phyloP scores from a whole-genome alignment of 1,140 invertebrate genomes.

The Leucophenga varia region DNA sequence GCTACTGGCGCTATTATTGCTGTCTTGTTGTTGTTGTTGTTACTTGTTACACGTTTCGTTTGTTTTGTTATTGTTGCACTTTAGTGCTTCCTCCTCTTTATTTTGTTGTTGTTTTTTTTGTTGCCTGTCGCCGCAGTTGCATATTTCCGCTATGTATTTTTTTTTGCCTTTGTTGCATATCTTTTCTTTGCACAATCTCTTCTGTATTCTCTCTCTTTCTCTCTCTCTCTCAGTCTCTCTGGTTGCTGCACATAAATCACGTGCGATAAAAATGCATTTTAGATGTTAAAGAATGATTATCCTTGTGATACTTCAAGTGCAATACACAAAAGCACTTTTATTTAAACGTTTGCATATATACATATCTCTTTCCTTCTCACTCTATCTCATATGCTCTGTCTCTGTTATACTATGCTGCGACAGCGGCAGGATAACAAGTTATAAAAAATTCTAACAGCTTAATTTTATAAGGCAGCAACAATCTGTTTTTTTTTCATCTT shows the following conservation, averaged over 20 bases:
- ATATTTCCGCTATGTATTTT: too few species aligned
- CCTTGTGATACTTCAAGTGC: not conserved
- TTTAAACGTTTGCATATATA: conserved; percentile 8
- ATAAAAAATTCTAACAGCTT: conserved; percentile 4
- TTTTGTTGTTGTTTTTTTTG: too few species aligned
- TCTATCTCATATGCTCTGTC: not conserved
- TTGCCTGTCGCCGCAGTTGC: not conserved
- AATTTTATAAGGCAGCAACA: not conserved
- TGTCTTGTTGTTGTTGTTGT: conserved; percentile 4
- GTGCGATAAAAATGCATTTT: conserved; percentile 17
- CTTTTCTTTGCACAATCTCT: too few species aligned
- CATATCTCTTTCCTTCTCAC: too few species aligned
- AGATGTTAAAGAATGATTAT: conserved; percentile 13
- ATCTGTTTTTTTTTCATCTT: not conserved
- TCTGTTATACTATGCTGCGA: not conserved
- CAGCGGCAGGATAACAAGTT: not conserved
- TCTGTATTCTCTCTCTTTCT: too few species aligned
- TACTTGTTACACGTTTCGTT: not conserved
- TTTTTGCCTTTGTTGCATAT: too few species aligned
- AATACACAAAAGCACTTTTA: conserved; percentile 9
- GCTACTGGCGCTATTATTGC: conserved; percentile 2
- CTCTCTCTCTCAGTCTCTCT: too few species aligned
- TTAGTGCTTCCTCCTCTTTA: not conserved
- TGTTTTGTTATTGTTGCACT: not conserved
- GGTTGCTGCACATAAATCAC: conserved; percentile 8